Evolutionary conservation across 2,113 vertebrate species (phyloP).

Genomic region (Pimephales promelas): DNA sequence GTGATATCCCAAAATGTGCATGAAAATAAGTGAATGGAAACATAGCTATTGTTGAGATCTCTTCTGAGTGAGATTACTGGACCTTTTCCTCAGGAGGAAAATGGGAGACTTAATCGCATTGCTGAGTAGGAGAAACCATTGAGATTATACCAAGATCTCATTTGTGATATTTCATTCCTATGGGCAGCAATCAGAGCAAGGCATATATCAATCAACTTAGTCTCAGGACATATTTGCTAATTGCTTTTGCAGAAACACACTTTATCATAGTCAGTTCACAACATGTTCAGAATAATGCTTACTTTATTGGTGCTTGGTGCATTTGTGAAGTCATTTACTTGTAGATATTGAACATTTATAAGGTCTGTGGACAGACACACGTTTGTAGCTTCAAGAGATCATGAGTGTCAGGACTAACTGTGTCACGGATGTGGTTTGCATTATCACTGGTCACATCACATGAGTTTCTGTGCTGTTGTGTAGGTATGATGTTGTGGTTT

Average conservation of each 20-base stretch:
- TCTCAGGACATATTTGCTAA: neutral
- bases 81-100: neutral
- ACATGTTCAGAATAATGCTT: neutral
- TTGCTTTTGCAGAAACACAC: neutral
- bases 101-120: neutral
- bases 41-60: neutral
- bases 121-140: neutral
- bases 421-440: neutral
- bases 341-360: too few species aligned
- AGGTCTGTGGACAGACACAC: neutral
- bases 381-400: neutral
- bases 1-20: too few species aligned
- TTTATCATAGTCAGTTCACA: neutral
- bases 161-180: constrained; percentile 1
- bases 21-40: too few species aligned
- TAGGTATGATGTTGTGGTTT: constrained; percentile 13
- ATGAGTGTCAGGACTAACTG: neutral
- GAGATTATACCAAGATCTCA: constrained; percentile 18
- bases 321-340: neutral
- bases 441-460: constrained; percentile 24
- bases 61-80: neutral
- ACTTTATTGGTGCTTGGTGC: neutral
- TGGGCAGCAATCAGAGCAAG: constrained; percentile 5
- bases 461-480: constrained; percentile 22
- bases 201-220: constrained; percentile 2